Evolutionary conservation across 2,888 invertebrate genomes (phyloP).

Genomic region (Watsonalla cultraria): DNA sequence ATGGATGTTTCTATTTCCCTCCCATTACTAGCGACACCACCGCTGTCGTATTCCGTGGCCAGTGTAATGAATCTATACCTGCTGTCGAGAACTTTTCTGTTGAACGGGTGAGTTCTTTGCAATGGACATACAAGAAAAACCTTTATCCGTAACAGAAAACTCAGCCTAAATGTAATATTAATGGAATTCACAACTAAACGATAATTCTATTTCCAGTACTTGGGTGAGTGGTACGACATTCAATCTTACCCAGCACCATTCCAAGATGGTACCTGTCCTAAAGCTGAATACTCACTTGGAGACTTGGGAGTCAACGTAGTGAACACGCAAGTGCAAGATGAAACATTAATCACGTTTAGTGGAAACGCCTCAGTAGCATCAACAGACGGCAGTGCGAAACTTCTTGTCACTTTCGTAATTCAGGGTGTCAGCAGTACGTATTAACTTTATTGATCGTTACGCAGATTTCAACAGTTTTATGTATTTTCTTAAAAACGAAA

Average conservation of each 20-base stretch:
- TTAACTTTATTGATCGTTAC: no score
- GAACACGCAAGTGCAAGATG: conserved; percentile 61
- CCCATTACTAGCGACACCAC: conserved; percentile 6
- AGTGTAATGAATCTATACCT: conserved; percentile 29
- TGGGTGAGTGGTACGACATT: conserved; percentile 52
- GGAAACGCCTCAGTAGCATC: conserved; percentile 64
- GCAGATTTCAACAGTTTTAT: no score
- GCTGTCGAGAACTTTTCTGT: conserved; percentile 32
- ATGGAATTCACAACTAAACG: no score
- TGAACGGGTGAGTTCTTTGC: conserved; percentile 19
- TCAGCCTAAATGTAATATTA: no score
- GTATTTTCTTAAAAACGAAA: no score
- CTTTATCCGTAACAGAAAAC: no score
- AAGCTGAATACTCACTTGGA: conserved; percentile 41
- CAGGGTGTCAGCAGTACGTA: conserved; percentile 63
- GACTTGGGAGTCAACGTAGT: conserved; percentile 38
- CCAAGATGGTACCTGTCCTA: conserved; percentile 50
- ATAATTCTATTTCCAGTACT: not conserved
- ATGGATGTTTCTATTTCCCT: conserved; percentile 29
- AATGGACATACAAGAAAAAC: not conserved
- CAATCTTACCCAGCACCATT: conserved; percentile 48
- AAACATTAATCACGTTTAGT: conserved; percentile 66
- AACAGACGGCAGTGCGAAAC: conserved; percentile 67
- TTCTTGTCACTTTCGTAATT: conserved; percentile 77
- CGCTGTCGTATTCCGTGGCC: conserved; percentile 34